Percentiles rank a stretch among this genome's conserved stretches.
Evolutionary conservation across 1,140 invertebrate genomes (phyloP).

Genomic region (Drosophila orena): DNA sequence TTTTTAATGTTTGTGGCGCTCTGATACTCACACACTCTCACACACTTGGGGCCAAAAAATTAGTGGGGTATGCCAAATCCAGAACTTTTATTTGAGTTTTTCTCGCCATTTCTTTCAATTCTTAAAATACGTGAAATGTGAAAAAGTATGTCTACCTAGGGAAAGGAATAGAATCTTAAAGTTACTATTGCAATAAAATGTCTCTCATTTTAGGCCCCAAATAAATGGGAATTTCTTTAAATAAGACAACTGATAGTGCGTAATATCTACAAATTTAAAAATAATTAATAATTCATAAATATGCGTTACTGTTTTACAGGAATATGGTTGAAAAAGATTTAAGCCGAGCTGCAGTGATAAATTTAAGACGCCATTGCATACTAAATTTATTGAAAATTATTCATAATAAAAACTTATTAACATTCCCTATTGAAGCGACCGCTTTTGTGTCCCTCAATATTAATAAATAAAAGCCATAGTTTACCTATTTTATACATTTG

Average conservation of each 20-base stretch:
- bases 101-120: background rate
- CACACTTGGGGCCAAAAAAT: conserved; percentile 21
- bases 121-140: background rate
- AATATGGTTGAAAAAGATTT: background rate
- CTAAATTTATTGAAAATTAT: background rate
- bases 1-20: conserved; percentile 12
- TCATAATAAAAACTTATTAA: background rate
- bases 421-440: conserved; percentile 7
- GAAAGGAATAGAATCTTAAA: too few relatives aligned
- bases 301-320: background rate
- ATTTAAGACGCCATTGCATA: background rate
- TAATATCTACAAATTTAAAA: too few relatives aligned
- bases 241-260: too few relatives aligned
- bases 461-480: conserved; percentile 59
- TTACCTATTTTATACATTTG: conserved; percentile 52
- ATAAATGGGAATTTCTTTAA: too few relatives aligned
- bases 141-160: background rate
- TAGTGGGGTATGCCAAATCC: conserved; percentile 1
- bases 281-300: too few relatives aligned
- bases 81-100: conserved; percentile 14
- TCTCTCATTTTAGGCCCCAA: too few relatives aligned
- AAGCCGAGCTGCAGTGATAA: background rate
- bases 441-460: conserved; percentile 16
- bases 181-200: too few relatives aligned
- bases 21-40: conserved; percentile 8